Conservation (phyloP, 2,113 vertebrate genomes). For the Condylura cristata region DNA sequence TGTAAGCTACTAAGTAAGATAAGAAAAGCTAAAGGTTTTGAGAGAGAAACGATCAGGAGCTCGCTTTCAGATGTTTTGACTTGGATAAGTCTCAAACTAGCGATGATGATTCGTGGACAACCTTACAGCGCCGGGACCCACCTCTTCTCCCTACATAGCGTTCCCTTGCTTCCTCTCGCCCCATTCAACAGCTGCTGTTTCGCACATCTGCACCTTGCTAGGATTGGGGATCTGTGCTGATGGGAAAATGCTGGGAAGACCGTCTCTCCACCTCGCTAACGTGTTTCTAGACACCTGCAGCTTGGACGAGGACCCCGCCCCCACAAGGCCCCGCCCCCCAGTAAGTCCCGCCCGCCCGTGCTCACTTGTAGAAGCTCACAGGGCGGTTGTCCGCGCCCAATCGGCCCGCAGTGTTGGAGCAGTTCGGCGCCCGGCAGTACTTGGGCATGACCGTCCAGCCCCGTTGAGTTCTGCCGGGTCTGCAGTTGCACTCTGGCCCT, state of each 20-base stretch:
- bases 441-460: conserved; percentile 60
- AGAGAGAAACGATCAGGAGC: neutral
- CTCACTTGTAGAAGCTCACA: conserved; percentile 70
- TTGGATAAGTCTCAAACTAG: neutral
- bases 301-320: neutral
- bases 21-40: neutral
- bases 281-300: neutral
- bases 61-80: neutral
- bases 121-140: neutral
- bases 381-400: conserved; percentile 49
- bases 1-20: neutral
- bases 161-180: neutral
- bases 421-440: conserved; percentile 72
- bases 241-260: neutral
- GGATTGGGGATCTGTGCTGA: neutral
- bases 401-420: conserved; percentile 60
- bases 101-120: neutral
- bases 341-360: neutral
- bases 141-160: neutral
- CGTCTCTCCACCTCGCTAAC: neutral
- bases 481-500: neutral
- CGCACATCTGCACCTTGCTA: neutral
- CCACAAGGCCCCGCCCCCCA: neutral
- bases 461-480: too few relatives aligned
- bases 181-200: neutral